Evolutionary conservation across 1,140 invertebrate genomes (phyloP).

Genomic region (Drosophila ananassae): DNA sequence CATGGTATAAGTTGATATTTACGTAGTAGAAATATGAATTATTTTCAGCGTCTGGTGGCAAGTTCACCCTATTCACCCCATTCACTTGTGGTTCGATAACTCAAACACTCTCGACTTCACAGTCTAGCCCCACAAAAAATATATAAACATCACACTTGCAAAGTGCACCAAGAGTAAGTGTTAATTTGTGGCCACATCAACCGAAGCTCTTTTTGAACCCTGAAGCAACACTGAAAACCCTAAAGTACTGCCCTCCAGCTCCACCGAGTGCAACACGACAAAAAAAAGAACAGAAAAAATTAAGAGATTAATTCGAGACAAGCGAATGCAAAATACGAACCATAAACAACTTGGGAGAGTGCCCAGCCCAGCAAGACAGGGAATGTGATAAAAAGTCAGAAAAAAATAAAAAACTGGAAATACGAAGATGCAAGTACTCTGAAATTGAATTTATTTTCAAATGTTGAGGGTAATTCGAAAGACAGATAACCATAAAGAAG

Average conservation of each 20-base stretch:
- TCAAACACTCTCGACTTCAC: slow-evolving; percentile 22
- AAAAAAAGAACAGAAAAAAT: slow-evolving; percentile 46
- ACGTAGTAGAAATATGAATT: no score
- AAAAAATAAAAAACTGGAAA: slow-evolving; percentile 9
- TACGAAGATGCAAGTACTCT: slow-evolving; percentile 14
- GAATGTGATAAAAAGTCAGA: slow-evolving; percentile 43
- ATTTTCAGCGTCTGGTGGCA: neutral
- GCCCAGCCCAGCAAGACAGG: slow-evolving; percentile 24
- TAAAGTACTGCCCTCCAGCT: slow-evolving; percentile 44
- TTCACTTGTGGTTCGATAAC: slow-evolving; percentile 9
- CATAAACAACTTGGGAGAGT: slow-evolving; percentile 56
- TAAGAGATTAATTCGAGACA: slow-evolving; percentile 67
- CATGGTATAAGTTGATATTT: no score
- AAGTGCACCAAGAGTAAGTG: slow-evolving; percentile 45
- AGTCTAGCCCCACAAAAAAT: slow-evolving; percentile 23
- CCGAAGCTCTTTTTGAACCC: slow-evolving; percentile 41
- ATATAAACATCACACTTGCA: slow-evolving; percentile 30
- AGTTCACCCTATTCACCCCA: neutral
- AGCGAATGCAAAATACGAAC: slow-evolving; percentile 57
- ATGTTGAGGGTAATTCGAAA: neutral
- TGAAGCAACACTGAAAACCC: slow-evolving; percentile 31
- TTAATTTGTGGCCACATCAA: slow-evolving; percentile 53
- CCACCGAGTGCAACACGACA: slow-evolving; percentile 35
- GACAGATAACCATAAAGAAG: neutral
- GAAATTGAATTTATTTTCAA: neutral